These are phyloP conservation scores for Lathronympha strigana DNA, from an alignment of 2,888 invertebrate genomes.

Conservation along the genomic window DNA sequence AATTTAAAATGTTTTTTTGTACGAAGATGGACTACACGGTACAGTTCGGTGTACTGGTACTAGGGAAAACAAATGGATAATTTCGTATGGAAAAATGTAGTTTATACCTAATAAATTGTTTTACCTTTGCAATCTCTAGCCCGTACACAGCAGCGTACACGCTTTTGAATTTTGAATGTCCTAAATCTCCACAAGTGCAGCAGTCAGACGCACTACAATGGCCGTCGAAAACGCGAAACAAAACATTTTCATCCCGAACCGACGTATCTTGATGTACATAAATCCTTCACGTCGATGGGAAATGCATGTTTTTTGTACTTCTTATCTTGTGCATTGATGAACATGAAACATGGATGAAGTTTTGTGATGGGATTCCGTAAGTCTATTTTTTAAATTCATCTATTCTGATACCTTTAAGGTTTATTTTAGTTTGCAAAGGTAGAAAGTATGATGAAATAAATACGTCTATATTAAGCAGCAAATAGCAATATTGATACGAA, in stretches of 20 bases:
- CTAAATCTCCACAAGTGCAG: slow-evolving; percentile 2
- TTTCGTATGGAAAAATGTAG: too few species aligned
- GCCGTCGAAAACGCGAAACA: slow-evolving; percentile 25
- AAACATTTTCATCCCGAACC: slow-evolving; percentile 33
- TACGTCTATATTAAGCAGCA: too few species aligned
- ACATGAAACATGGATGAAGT: slow-evolving; percentile 4
- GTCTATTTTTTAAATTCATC: neutral
- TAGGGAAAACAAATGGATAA: too few species aligned
- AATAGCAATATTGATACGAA: too few species aligned
- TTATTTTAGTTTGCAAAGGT: too few species aligned
- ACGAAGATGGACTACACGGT: too few species aligned
- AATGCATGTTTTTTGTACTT: slow-evolving; percentile 32
- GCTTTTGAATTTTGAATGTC: slow-evolving; percentile 1
- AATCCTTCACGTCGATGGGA: slow-evolving; percentile 38
- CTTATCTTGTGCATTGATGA: slow-evolving; percentile 23
- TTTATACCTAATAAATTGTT: too few species aligned
- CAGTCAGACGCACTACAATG: slow-evolving; percentile 18
- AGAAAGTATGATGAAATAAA: too few species aligned
- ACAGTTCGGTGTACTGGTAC: too few species aligned
- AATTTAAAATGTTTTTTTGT: too few species aligned
- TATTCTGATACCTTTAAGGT: too few species aligned
- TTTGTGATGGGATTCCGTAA: slow-evolving; percentile 7
- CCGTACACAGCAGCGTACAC: neutral
- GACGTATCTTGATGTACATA: slow-evolving; percentile 35
- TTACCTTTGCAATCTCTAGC: too few species aligned